Percentiles rank a stretch among this genome's conserved stretches.
phyloP scores from a whole-genome alignment of 2,888 invertebrate species.

The Dicyrtoma fusca region DNA sequence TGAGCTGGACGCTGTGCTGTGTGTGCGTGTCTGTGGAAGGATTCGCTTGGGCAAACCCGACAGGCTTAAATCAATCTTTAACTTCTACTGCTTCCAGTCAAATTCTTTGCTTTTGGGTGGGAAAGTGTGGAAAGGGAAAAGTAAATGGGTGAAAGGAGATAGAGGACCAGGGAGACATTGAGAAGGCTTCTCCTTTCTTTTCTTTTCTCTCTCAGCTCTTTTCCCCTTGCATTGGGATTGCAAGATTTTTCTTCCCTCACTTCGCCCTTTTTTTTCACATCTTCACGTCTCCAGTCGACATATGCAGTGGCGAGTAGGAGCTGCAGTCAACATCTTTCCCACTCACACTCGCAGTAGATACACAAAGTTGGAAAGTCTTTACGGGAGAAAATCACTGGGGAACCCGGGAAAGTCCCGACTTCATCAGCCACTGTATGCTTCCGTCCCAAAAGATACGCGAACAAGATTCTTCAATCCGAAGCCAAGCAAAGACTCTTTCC shows the following conservation, averaged over 20 bases:
- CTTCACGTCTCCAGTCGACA: constrained; percentile 26
- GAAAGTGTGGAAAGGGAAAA: constrained; percentile 8
- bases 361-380: constrained; percentile 14
- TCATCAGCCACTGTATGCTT: constrained; percentile 40
- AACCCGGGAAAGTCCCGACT: constrained; percentile 41
- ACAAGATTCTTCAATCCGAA: constrained; percentile 28
- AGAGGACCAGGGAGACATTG: constrained; percentile 36
- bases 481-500: not conserved
- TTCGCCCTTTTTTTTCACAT: not conserved
- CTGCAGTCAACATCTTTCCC: not conserved
- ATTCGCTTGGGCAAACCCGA: constrained; percentile 37
- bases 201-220: constrained; percentile 9
- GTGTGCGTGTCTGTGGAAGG: too few species aligned
- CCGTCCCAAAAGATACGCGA: constrained; percentile 36
- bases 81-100: constrained; percentile 36
- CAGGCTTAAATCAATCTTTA: constrained; percentile 44
- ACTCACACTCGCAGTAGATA: not conserved
- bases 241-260: constrained; percentile 19
- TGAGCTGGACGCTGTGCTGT: not conserved
- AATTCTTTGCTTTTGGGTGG: constrained; percentile 28
- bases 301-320: constrained; percentile 10
- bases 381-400: constrained; percentile 28
- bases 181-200: constrained; percentile 31
- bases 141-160: constrained; percentile 14
- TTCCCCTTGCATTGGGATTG: constrained; percentile 4